phyloP scores from a whole-genome alignment of 30 jellyfish, hydroid and myxozoan species.

The Turritopsis dohrnii region DNA sequence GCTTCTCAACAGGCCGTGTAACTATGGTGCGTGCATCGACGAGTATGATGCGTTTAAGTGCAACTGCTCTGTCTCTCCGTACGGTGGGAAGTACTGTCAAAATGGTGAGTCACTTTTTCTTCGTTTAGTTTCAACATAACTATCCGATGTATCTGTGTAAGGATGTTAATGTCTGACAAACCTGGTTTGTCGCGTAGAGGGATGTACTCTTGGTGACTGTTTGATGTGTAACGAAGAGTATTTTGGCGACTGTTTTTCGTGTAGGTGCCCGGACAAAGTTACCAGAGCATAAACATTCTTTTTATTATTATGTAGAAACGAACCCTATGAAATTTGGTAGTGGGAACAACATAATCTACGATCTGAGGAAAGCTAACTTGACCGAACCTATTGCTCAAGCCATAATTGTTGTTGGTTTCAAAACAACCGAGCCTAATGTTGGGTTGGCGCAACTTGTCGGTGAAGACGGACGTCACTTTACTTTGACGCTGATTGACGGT shows the following conservation, averaged over 20 bases:
- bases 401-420: constrained; percentile 37
- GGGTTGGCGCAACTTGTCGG: constrained; percentile 30
- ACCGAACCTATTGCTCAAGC: constrained; percentile 31
- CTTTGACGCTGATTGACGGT: constrained; percentile 30
- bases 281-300: too few relatives aligned
- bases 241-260: too few relatives aligned
- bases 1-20: constrained; percentile 76
- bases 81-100: constrained; percentile 70
- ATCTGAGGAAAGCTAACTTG: constrained; percentile 9
- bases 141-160: too few relatives aligned
- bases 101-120: constrained; percentile 42
- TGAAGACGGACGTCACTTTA: constrained; percentile 24
- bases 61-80: constrained; percentile 90
- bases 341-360: constrained; percentile 10
- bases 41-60: constrained; percentile 74
- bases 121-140: too few relatives aligned
- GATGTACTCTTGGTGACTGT: too few relatives aligned
- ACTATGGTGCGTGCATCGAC: constrained; percentile 90
- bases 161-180: too few relatives aligned
- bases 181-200: too few relatives aligned
- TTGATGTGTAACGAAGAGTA: too few relatives aligned
- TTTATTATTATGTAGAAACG: neutral
- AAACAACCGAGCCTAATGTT: constrained; percentile 28
- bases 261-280: neutral
- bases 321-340: constrained; percentile 13